Evolutionary conservation across 2,797 vertebrate species (phyloP), one percentile per base, ranked within the genome.

Genomic region (Poecilia velifera): DNA sequence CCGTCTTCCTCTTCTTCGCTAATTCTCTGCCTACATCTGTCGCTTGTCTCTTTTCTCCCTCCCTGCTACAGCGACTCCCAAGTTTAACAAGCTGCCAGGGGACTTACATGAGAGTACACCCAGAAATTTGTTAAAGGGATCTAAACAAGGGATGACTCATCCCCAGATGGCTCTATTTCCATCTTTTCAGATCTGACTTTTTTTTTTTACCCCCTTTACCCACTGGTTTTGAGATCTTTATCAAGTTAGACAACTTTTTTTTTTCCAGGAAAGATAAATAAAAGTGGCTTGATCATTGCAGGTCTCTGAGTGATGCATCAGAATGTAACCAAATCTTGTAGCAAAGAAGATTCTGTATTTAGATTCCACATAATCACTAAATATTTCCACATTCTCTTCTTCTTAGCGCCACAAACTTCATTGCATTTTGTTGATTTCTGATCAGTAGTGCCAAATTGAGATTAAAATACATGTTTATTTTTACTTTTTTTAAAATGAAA

Each of bases 11-110:
- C 89, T 89, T 73, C 76, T 78, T 84, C 77, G 76, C 76, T 34
- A 13, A 74, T 79, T 73, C 80, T 5, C 81, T 78, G 84, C 75
- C 75, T 51, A 74, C 86, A 85, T 92, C 92, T 93, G 90, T 92
- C 91, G 82, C 84, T 90, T 31, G 86, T 77, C 55, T 88, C 80
- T 74, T 76, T 34, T 83, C 81, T 86, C 80, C 84, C 81, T 83
- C 25, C n/a, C 79, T 81, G 82, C 82, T 81, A 82, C 72, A 59
- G 89, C 76, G 83, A 77, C 79, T 93, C 87, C 86, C 80, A 74
- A 80, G 89, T 91, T 89, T 93, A 95, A 94, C 92, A 93, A 95
- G 92, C 89, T 91, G 90, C 90, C 89, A 76, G 80, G 92, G 91
- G 92, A 93, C 81, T 84, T 76, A 59, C 79, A 90, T 77, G 80